A percentile compares a stretch with the other conserved stretches of the same genome.
These are phyloP conservation scores for Hemistola chrysoprasaria DNA, from an alignment of 2,888 invertebrate species.

Conservation along the genomic window DNA sequence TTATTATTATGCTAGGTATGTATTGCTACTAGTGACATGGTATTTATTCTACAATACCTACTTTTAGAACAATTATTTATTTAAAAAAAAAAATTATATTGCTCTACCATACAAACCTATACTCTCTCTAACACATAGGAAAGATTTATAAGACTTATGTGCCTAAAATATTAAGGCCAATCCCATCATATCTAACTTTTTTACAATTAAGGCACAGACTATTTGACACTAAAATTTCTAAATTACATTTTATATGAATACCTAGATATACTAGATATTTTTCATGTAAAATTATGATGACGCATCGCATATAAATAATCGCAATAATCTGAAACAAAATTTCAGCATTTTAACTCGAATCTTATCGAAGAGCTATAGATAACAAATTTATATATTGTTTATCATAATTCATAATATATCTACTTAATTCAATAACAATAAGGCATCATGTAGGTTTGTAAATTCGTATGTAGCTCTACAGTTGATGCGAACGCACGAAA, in stretches of 20 bases:
- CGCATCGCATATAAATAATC: neutral
- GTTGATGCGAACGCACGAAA: conserved; percentile 35
- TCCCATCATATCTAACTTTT: conserved; percentile 2
- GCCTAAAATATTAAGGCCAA: conserved; percentile 2
- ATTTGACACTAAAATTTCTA: conserved; percentile 42
- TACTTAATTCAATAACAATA: conserved; percentile 20
- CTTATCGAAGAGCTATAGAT: conserved; percentile 18
- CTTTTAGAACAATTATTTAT: no score
- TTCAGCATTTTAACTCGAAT: conserved; percentile 11
- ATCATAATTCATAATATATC: conserved; percentile 4
- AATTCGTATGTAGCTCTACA: conserved; percentile 9
- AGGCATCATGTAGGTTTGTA: conserved; percentile 10
- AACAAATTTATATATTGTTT: conserved; percentile 14
- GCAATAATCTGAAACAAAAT: conserved; percentile 5
- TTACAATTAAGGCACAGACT: conserved; percentile 55
- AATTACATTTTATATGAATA: no score
- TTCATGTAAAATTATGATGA: conserved; percentile 2
- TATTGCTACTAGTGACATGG: conserved; percentile 43
- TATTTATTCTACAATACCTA: conserved; percentile 30
- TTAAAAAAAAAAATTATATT: no score
- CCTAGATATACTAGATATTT: no score
- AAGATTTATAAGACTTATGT: no score
- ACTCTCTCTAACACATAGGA: no score
- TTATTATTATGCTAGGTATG: conserved; percentile 65
- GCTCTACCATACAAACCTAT: no score